phyloP scores from a whole-genome alignment of 2,113 vertebrate species.

The Strigops habroptila region DNA sequence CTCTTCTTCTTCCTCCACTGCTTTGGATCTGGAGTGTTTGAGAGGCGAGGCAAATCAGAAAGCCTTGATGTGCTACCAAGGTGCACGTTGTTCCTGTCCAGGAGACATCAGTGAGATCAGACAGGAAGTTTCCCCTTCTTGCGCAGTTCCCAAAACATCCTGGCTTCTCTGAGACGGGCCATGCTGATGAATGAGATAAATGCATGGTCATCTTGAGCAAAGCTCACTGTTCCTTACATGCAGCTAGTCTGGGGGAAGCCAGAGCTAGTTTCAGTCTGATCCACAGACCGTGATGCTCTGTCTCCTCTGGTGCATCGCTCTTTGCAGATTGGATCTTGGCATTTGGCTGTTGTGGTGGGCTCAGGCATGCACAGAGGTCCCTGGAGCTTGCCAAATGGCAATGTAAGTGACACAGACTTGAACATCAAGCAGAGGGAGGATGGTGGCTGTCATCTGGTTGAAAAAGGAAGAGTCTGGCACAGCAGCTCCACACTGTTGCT shows the following conservation, averaged over 20 bases:
- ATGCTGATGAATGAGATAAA: not conserved
- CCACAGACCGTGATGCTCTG: rapidly evolving
- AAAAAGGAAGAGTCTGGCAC: not conserved
- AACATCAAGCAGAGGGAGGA: not conserved
- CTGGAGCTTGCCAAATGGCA: not conserved
- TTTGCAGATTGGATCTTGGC: not conserved
- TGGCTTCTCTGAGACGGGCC: not conserved
- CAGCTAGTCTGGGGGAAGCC: not conserved
- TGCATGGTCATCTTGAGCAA: not conserved
- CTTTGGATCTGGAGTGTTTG: not conserved
- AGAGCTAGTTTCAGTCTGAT: not conserved
- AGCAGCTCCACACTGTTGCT: not conserved
- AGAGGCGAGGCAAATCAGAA: not conserved
- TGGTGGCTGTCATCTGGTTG: not conserved
- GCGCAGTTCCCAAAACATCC: not conserved
- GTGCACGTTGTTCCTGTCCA: rapidly evolving
- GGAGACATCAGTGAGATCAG: not conserved
- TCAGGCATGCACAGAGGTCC: not conserved
- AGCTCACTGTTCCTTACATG: not conserved
- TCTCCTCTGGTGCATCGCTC: rapidly evolving
- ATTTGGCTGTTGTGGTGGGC: not conserved
- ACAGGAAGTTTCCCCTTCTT: not conserved
- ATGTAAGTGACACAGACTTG: not conserved
- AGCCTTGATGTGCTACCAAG: not conserved
- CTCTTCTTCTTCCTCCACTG: not conserved